Base-by-base conservation (phyloP, 2,113 vertebrate genomes). In the Baryphthengus martii region DNA sequence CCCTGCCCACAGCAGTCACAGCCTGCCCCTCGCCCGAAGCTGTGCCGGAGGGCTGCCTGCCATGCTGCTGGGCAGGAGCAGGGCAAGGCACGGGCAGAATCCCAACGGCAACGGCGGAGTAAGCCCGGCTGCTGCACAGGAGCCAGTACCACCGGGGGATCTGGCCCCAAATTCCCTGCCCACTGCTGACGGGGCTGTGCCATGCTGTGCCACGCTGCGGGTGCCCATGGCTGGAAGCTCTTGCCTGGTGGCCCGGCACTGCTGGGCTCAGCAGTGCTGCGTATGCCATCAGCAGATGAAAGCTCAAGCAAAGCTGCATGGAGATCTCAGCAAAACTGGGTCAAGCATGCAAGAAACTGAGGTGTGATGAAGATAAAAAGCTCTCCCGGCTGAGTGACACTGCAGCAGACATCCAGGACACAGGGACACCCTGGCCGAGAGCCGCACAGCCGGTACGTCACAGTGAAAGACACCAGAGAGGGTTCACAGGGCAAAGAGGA, bases 21-120 rank as follows among this genome's bases (percentile, higher is more conserved):
- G 26, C 40, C 59, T 26, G 52, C 16, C 39, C 33, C 23, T 4
- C 0, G 3, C 10, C 42, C 2, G 8, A 44, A 35, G 59, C 44
- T 16, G 50, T 5, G 50, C 2, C 2, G 6, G 17, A 53, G 63
- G 33, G 39, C 35, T 62, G 61, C 25, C 25, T 23, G 25, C 59
- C 25, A 25, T 8, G 44, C 39, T 78, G 55, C n/a, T 40, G 6
- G 2, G 49, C 47, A n/a, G 62, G 18, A 82, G 39, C 45, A 29
- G 19, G 14, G 17, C n/a, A 19, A 17, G 17, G 59, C 52, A 52
- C 19, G 1, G 23, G 28, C 37, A 47, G 37, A 37, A 45, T 59
- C 82, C 74, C 65, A 44, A 49, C 1, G 1, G 39, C 28, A 21
- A 6, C 0, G 4, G 23, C 2, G 0, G 16, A 72, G 31, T 0